Evolutionary conservation across 2,888 invertebrate species (phyloP).

Genomic region (Phaedon cochleariae): DNA sequence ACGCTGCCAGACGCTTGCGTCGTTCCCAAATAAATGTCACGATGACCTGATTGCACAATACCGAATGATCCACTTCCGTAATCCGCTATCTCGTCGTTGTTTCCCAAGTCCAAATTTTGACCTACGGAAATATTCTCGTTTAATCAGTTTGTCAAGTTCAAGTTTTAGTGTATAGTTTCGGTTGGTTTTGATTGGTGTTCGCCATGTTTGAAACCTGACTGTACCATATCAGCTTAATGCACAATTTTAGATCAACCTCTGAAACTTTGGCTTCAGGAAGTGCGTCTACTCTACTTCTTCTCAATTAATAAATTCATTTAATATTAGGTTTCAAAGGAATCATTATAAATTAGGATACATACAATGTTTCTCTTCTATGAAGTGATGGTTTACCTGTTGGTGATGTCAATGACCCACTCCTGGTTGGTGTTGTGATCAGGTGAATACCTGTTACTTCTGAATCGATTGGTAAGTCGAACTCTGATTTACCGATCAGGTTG

Average conservation of each 20-base stretch:
- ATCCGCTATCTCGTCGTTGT: constrained; percentile 61
- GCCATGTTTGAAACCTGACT: too few species aligned
- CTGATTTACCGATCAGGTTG: constrained; percentile 44
- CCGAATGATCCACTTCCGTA: constrained; percentile 60
- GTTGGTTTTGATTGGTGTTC: constrained; percentile 4
- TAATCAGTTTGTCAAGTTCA: too few species aligned
- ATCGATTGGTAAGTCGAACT: constrained; percentile 62
- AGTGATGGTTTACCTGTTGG: constrained; percentile 52
- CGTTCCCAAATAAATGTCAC: constrained; percentile 51
- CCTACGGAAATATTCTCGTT: constrained; percentile 57
- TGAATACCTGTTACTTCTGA: constrained; percentile 50
- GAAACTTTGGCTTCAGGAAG: too few species aligned
- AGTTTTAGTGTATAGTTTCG: constrained; percentile 5
- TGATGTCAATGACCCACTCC: constrained; percentile 41
- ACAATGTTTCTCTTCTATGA: too few species aligned
- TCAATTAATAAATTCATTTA: too few species aligned
- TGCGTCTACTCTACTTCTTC: too few species aligned
- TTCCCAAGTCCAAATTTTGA: constrained; percentile 65
- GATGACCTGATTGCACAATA: constrained; percentile 43
- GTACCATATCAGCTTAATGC: too few species aligned
- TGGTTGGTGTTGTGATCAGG: constrained; percentile 45
- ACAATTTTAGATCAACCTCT: too few species aligned
- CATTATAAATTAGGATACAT: too few species aligned
- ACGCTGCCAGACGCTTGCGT: constrained; percentile 41
- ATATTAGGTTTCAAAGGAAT: too few species aligned